Conservation (phyloP, 2,113 vertebrate genomes). For the Acrocephalus arundinaceus region DNA sequence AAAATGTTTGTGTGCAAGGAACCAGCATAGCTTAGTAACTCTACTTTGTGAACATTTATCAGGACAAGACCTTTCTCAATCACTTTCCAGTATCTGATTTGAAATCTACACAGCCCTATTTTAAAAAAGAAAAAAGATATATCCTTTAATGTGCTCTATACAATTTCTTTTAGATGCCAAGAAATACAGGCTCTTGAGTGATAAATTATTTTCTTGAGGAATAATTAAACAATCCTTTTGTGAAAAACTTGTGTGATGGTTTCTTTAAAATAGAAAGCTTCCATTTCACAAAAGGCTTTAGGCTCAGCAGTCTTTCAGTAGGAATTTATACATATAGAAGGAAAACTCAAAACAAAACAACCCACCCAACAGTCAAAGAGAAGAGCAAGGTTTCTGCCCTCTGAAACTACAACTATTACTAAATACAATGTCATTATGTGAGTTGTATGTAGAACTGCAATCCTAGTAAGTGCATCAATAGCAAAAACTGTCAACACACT, state of each 20-base stretch:
- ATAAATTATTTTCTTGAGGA: neutral
- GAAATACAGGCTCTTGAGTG: neutral
- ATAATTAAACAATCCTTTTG: neutral
- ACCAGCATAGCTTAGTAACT: neutral
- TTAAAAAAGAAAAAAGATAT: neutral
- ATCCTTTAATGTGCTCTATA: neutral
- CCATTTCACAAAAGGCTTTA: neutral
- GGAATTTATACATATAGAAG: neutral
- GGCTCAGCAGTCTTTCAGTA: neutral
- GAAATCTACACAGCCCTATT: neutral
- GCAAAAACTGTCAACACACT: neutral
- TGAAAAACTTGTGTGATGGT: neutral
- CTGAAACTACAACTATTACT: neutral
- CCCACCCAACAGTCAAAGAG: neutral
- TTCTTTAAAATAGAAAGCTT: neutral
- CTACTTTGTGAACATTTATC: neutral
- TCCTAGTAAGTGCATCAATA: neutral
- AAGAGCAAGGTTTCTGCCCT: neutral
- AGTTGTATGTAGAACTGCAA: neutral
- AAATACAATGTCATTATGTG: neutral
- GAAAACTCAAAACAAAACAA: neutral
- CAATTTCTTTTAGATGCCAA: conserved; percentile 2
- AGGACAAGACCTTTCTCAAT: neutral
- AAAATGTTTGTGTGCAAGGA: neutral
- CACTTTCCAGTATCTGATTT: neutral